Percentiles rank a stretch among this genome's conserved stretches.
phyloP scores from a whole-genome alignment of 2,797 vertebrate species.

The Falco cherrug region DNA sequence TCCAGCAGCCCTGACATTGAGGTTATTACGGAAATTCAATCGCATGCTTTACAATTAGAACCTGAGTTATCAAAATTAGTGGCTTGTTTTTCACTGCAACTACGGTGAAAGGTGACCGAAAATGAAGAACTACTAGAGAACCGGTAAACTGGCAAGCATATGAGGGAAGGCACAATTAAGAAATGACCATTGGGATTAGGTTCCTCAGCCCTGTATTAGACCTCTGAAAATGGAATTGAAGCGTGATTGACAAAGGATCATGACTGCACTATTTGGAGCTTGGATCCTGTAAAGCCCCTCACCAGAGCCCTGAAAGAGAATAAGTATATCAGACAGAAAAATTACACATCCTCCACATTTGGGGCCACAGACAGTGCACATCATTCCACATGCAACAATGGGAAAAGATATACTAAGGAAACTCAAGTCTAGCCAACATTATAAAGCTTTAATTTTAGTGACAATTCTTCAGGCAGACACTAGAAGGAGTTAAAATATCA shows the following conservation, averaged over 20 bases:
- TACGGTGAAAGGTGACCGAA: conserved; percentile 30
- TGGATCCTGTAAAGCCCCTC: background rate
- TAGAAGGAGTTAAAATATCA: background rate
- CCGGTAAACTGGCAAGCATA: background rate
- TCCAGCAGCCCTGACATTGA: background rate
- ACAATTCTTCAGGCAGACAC: background rate
- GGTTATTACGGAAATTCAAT: conserved; percentile 13
- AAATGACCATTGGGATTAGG: background rate
- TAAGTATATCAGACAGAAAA: conserved; percentile 36
- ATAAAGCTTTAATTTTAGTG: background rate
- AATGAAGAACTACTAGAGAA: background rate
- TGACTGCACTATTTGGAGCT: background rate
- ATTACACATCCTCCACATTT: background rate
- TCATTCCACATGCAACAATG: background rate
- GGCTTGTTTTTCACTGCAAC: background rate
- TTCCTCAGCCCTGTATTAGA: background rate
- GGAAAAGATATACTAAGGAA: background rate
- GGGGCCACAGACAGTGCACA: background rate
- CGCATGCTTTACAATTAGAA: conserved; percentile 25
- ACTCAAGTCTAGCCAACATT: background rate
- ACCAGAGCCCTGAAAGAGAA: background rate
- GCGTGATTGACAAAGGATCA: conserved; percentile 29
- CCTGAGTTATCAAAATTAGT: conserved; percentile 5
- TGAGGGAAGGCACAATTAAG: conserved; percentile 3
- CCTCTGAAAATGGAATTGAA: conserved; percentile 6